phyloP scores from a whole-genome alignment of 2,113 vertebrate genomes.

The Dipodomys merriami region DNA sequence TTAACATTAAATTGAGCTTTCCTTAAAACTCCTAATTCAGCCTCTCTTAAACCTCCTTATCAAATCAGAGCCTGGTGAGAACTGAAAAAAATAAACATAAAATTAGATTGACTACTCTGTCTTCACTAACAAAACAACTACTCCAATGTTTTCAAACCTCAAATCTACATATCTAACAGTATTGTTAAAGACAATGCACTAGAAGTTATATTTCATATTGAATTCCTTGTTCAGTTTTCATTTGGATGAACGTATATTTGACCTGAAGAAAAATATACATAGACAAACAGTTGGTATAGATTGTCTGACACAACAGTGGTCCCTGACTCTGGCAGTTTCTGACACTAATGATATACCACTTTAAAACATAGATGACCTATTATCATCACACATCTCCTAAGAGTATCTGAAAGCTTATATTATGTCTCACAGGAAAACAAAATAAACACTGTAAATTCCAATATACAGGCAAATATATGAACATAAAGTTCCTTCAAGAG shows the following conservation, averaged over 20 bases:
- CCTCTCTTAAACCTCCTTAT: background rate
- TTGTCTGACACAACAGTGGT: background rate
- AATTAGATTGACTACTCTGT: background rate
- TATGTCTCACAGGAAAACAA: background rate
- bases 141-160: background rate
- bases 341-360: background rate
- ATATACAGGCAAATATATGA: background rate
- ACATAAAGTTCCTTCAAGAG: too few species aligned
- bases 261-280: background rate
- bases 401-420: background rate
- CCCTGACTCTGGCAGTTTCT: background rate
- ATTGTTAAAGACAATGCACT: background rate
- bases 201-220: background rate
- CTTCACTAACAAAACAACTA: background rate
- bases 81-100: background rate
- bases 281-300: background rate
- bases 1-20: background rate
- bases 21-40: background rate
- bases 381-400: background rate
- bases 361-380: background rate
- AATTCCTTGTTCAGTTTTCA: background rate
- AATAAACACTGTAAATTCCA: background rate
- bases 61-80: background rate
- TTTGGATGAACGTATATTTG: background rate
- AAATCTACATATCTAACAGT: background rate